Evolutionary conservation across 2,113 vertebrate genomes (phyloP), one percentile per base, ranked within the genome.

Genomic region (Peromyscus californicus): DNA sequence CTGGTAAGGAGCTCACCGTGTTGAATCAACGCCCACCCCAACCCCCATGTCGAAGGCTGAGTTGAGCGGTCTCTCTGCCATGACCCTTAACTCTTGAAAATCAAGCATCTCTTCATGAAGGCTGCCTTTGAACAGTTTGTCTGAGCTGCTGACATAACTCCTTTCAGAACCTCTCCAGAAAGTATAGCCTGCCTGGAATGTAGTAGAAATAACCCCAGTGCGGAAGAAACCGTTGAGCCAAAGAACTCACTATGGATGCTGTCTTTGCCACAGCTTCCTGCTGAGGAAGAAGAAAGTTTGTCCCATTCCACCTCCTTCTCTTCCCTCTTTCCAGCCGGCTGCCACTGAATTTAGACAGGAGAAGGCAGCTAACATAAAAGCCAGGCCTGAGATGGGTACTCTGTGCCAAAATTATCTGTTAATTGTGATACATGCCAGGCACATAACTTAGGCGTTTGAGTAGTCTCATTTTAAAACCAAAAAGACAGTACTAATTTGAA

Each of bases 271-370:
- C 33, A 93, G 12, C 24, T 75, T 89, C 76, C 59, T 89, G 33
- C 7, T 26, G 63, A 51, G 86, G 42, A 86, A 85, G 39, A 88
- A 85, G 83, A 80, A 90, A 88, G 11, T 12, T 42, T 33, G 86
- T 86, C 90, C 70, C 78, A 89, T 85, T 84, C 90, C 51, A 85
- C 59, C 29, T 5, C 19, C 57, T 96, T 96, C 63, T 59, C 48
- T 76, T 94, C 76, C 76, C 91, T 78, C 63, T 72, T 93, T 86
- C 63, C 61, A 67, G 36, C 80, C 59, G 36, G 39, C 83, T 59
- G 65, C 69, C 82, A 16, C 63, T 59, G 26, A 70, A 29, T 11
- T 33, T 4, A 84, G 83, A 80, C 51, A 13, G 42, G 33, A 80
- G 31, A 79, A 84, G 11, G 48, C 13, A 67, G 39, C 45, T 45